A percentile compares a stretch with the other conserved stretches of the same genome.
Conservation (phyloP, 2,797 vertebrate genomes). For the Catharus ustulatus region DNA sequence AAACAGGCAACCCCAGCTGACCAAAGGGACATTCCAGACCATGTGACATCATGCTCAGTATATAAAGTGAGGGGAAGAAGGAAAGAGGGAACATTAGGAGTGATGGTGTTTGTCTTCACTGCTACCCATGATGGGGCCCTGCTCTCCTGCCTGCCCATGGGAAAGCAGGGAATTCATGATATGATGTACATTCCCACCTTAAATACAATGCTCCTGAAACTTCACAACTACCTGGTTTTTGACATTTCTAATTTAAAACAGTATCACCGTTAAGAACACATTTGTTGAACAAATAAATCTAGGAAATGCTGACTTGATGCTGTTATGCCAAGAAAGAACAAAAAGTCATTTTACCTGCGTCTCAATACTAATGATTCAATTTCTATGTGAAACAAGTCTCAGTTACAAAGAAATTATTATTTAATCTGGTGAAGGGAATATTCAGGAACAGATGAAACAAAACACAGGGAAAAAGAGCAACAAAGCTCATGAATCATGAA, state of each 20-base stretch:
- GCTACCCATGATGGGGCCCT: neutral
- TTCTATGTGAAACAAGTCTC: neutral
- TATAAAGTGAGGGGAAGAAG: neutral
- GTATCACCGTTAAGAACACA: neutral
- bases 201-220: neutral
- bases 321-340: neutral
- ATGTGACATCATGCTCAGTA: neutral
- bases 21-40: neutral
- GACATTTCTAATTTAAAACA: constrained; percentile 43
- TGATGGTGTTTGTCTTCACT: neutral
- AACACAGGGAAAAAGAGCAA: neutral
- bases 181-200: neutral
- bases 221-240: constrained; percentile 10
- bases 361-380: neutral
- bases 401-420: neutral
- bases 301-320: neutral
- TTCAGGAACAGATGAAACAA: neutral
- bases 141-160: neutral
- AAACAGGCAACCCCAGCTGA: neutral
- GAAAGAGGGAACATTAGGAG: fast-evolving
- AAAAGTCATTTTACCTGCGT: constrained; percentile 42
- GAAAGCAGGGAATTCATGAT: neutral
- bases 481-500: neutral
- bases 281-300: constrained; percentile 33
- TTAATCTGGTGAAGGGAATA: neutral